Percentiles rank a stretch among this genome's conserved stretches.
Conservation (phyloP, 1,140 invertebrate genomes). For the Colletes gigas region DNA sequence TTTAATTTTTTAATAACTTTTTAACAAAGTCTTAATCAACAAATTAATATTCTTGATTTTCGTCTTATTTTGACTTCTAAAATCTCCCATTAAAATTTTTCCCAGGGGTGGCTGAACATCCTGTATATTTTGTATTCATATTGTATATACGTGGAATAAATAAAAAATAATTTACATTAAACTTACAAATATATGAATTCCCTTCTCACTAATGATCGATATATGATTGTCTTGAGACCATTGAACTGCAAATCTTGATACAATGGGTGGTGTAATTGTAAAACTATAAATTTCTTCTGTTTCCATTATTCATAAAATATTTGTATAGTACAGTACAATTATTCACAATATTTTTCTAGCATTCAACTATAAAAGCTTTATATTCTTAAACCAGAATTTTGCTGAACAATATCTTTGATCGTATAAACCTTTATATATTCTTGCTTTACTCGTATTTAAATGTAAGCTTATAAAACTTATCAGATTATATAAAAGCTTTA, state of each 20-base stretch:
- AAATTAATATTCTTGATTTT: no score
- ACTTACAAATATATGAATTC: conserved; percentile 76
- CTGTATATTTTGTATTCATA: no score
- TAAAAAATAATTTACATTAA: neutral
- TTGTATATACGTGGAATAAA: conserved; percentile 8
- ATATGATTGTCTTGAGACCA: conserved; percentile 79
- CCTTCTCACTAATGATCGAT: conserved; percentile 74
- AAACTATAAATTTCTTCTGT: conserved; percentile 73
- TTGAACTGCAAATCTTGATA: conserved; percentile 67
- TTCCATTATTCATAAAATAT: conserved; percentile 21
- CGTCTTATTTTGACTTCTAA: no score
- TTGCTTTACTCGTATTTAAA: neutral
- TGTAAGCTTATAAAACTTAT: neutral
- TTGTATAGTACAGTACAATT: neutral
- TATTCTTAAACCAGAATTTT: neutral
- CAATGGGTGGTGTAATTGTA: conserved; percentile 68
- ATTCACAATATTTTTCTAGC: neutral
- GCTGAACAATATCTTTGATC: neutral
- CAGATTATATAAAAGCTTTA: neutral
- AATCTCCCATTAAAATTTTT: no score
- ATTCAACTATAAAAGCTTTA: neutral
- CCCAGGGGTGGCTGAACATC: no score
- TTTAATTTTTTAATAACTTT: no score
- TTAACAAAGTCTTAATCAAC: no score
- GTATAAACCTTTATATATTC: neutral